Percentiles rank a stretch among this genome's conserved stretches.
Conservation (phyloP, 1,140 invertebrate genomes). For the Akabosia matsudoensis region DNA sequence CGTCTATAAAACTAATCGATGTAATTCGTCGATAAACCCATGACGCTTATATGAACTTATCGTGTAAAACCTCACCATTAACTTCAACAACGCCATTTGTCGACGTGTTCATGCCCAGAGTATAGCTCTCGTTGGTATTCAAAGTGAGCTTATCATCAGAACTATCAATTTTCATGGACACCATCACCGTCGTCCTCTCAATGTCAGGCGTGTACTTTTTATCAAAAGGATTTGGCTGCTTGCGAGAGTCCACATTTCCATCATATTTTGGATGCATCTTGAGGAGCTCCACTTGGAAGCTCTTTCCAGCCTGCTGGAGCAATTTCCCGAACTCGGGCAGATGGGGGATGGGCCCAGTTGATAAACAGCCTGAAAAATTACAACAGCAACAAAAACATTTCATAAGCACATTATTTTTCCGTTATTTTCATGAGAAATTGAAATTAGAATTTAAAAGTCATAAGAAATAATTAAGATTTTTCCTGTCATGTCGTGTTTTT, state of each 20-base stretch:
- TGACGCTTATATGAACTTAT: neutral
- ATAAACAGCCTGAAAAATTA: slow-evolving; percentile 41
- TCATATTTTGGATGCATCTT: slow-evolving; percentile 47
- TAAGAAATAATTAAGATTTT: too few species aligned
- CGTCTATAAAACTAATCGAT: too few species aligned
- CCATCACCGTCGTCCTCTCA: slow-evolving; percentile 47
- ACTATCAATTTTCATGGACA: slow-evolving; percentile 45
- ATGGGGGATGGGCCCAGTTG: slow-evolving; percentile 47
- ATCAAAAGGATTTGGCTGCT: slow-evolving; percentile 46
- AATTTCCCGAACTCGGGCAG: slow-evolving; percentile 43
- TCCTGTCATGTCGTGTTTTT: too few species aligned
- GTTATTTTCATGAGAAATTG: too few species aligned
- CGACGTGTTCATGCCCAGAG: slow-evolving; percentile 54
- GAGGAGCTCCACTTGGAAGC: slow-evolving; percentile 44
- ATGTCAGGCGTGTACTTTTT: slow-evolving; percentile 47
- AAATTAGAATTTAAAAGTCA: too few species aligned
- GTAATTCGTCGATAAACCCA: too few species aligned
- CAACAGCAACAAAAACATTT: neutral
- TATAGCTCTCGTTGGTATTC: slow-evolving; percentile 68
- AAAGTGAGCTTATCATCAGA: slow-evolving; percentile 55
- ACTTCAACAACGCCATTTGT: slow-evolving; percentile 50
- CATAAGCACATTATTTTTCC: neutral
- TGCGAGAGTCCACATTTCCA: slow-evolving; percentile 19
- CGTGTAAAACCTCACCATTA: slow-evolving; percentile 50
- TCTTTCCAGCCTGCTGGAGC: slow-evolving; percentile 47